Conservation (phyloP, 2,888 invertebrate genomes). For the Standfussiana lucernea region DNA sequence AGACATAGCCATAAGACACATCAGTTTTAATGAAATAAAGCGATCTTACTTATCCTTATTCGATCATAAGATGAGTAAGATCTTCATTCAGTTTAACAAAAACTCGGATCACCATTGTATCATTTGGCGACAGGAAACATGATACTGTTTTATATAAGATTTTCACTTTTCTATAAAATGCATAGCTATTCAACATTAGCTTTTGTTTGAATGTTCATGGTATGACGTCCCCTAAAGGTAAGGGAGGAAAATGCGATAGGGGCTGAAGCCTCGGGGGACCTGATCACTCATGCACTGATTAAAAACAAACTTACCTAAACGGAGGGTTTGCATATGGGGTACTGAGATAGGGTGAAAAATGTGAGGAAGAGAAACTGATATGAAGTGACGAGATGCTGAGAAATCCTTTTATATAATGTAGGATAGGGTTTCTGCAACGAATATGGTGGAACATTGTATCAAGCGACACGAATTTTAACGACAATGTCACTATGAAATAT, state of each 20-base stretch:
- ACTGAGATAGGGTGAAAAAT: slow-evolving; percentile 68
- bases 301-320: slow-evolving; percentile 86
- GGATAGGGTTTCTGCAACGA: neutral
- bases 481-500: neutral
- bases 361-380: slow-evolving; percentile 44
- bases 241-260: slow-evolving; percentile 66
- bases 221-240: slow-evolving; percentile 78
- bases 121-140: neutral
- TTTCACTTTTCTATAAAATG: slow-evolving; percentile 33
- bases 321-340: slow-evolving; percentile 77
- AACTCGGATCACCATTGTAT: neutral
- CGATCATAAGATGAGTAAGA: neutral
- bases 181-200: slow-evolving; percentile 54
- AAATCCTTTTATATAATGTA: slow-evolving; percentile 14
- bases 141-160: slow-evolving; percentile 7
- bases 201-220: slow-evolving; percentile 71
- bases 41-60: neutral
- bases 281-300: slow-evolving; percentile 88
- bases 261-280: slow-evolving; percentile 73
- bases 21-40: neutral
- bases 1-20: neutral
- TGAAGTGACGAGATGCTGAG: slow-evolving; percentile 22
- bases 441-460: neutral
- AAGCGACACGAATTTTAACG: neutral
- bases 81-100: neutral